These are phyloP conservation scores for Phrixothrix hirtus DNA, from an alignment of 2,888 invertebrate species.

Conservation along the genomic window DNA sequence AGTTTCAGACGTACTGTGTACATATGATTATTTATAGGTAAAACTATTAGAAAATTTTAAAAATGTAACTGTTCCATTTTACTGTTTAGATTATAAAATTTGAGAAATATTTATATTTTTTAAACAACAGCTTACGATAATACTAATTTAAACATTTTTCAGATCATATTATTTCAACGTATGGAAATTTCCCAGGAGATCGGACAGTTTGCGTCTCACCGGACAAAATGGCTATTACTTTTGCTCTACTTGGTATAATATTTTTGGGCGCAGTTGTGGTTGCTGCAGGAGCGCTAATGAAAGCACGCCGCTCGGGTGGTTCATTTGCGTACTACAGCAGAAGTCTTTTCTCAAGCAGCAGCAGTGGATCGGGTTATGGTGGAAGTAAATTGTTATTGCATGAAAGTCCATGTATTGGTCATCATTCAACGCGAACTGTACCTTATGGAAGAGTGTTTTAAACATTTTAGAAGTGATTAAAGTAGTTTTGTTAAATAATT, in stretches of 20 bases:
- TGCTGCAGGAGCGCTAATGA: constrained; percentile 68
- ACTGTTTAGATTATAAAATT: too few relatives aligned
- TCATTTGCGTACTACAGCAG: constrained; percentile 65
- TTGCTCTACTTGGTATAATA: constrained; percentile 72
- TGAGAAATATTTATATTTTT: too few relatives aligned
- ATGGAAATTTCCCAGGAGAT: constrained; percentile 59
- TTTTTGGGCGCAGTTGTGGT: constrained; percentile 73
- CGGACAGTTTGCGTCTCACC: constrained; percentile 73
- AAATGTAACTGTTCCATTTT: too few relatives aligned
- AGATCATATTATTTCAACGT: constrained; percentile 33
- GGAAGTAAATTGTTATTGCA: constrained; percentile 65
- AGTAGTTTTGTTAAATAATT: background rate
- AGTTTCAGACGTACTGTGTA: too few relatives aligned
- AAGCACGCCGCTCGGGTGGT: constrained; percentile 61
- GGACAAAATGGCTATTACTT: constrained; percentile 75
- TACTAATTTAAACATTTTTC: too few relatives aligned
- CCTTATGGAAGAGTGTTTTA: constrained; percentile 37
- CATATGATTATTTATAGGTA: too few relatives aligned
- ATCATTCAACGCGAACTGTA: constrained; percentile 41
- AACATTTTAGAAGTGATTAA: too few relatives aligned
- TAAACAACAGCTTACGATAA: too few relatives aligned
- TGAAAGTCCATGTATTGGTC: constrained; percentile 65
- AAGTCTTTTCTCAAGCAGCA: constrained; percentile 65
- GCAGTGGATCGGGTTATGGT: constrained; percentile 63
- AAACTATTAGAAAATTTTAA: too few relatives aligned